Percentiles rank a stretch among this genome's conserved stretches.
Evolutionary conservation across 2,113 vertebrate genomes (phyloP).

Genomic region (Varanus komodoensis): DNA sequence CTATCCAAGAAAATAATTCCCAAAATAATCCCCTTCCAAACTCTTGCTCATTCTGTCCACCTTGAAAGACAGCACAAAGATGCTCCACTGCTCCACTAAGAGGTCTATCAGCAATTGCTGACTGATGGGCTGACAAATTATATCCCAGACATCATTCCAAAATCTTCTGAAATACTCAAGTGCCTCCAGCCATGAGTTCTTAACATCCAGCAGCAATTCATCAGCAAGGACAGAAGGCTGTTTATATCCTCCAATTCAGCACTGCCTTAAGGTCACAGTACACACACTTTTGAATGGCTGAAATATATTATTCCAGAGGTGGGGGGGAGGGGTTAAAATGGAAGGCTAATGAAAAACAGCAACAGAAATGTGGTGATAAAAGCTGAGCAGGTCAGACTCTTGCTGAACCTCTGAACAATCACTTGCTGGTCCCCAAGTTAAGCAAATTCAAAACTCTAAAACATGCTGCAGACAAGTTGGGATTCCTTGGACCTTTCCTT

Average conservation of each 20-base stretch:
- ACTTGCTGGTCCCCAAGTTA: background rate
- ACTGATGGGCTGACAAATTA: background rate
- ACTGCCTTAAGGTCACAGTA: background rate
- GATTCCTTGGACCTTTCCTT: background rate
- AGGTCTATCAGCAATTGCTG: background rate
- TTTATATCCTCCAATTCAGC: background rate
- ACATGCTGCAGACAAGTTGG: background rate
- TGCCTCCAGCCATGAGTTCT: background rate
- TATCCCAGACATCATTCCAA: background rate
- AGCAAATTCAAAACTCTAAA: background rate
- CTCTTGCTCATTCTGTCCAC: background rate
- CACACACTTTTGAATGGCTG: background rate
- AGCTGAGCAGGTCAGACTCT: background rate
- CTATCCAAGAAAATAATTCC: background rate
- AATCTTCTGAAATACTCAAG: background rate
- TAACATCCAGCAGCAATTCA: background rate
- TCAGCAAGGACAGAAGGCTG: background rate
- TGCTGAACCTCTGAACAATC: background rate
- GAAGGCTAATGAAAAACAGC: background rate
- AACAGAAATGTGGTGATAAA: background rate
- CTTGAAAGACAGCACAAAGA: background rate
- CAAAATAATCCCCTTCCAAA: background rate
- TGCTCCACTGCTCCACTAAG: too few relatives aligned
- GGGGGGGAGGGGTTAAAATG: background rate
- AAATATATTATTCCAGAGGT: background rate